Evolutionary conservation across 1,140 invertebrate species (phyloP).

Genomic region (Chironomus striatipennis): DNA sequence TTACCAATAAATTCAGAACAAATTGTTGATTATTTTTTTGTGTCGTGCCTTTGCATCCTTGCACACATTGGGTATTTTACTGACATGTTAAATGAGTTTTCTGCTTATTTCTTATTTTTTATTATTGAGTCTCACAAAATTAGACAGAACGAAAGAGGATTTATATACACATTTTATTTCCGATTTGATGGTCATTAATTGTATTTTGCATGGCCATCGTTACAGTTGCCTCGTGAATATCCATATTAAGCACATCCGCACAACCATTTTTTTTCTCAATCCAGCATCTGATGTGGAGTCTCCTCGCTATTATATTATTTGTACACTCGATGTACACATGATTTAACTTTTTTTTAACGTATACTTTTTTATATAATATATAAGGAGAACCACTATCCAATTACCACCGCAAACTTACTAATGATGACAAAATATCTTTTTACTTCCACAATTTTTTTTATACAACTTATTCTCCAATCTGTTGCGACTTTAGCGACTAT

Average conservation of each 20-base stretch:
- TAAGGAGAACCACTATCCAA: constrained; percentile 4
- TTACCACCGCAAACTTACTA: constrained; percentile 6
- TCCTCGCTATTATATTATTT: neutral
- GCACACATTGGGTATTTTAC: neutral
- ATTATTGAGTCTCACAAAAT: neutral
- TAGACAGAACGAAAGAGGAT: neutral
- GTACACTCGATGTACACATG: neutral
- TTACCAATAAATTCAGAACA: neutral
- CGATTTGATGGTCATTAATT: neutral
- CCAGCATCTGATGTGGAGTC: constrained; percentile 4
- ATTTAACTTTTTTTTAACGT: neutral
- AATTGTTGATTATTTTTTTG: neutral
- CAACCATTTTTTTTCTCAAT: neutral
- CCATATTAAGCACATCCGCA: neutral
- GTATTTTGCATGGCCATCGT: neutral
- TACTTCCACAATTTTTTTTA: neutral
- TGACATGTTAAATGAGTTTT: neutral
- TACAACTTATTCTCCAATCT: neutral
- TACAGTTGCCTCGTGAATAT: constrained; percentile 15
- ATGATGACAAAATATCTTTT: constrained; percentile 14
- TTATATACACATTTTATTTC: constrained; percentile 7
- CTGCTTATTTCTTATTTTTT: neutral
- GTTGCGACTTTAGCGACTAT: neutral
- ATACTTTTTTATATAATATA: too few relatives aligned
- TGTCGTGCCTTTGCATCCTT: neutral